phyloP scores from a whole-genome alignment of 2,888 invertebrate species.

The Ganaspis brasiliensis region DNA sequence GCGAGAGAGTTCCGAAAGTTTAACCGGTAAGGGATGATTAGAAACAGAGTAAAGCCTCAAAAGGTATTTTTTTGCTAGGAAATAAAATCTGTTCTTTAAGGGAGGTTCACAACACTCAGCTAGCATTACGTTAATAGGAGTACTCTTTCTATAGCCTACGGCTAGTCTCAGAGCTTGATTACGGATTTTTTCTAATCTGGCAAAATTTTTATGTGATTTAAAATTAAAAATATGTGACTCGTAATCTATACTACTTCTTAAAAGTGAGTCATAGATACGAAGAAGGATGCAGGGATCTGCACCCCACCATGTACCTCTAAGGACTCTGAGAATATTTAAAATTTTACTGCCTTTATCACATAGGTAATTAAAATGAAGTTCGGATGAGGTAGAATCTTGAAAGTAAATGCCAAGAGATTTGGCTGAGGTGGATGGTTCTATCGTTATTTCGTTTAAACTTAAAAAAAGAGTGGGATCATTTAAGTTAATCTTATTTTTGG shows the following conservation, averaged over 20 bases:
- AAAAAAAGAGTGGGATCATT: too few species aligned
- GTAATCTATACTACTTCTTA: neutral
- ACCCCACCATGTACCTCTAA: conserved; percentile 29
- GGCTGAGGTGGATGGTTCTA: too few species aligned
- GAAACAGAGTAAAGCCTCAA: neutral
- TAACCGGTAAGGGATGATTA: neutral
- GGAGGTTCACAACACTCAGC: neutral
- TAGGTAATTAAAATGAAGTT: too few species aligned
- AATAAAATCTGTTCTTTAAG: neutral
- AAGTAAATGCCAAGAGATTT: too few species aligned
- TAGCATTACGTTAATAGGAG: neutral
- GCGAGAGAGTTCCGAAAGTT: neutral
- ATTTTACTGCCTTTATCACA: neutral
- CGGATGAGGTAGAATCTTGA: too few species aligned
- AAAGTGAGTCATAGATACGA: neutral
- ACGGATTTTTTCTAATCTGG: neutral
- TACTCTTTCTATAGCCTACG: neutral
- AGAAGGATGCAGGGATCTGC: neutral
- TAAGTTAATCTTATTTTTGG: too few species aligned
- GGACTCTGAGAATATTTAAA: neutral
- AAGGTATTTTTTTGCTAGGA: neutral
- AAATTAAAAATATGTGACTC: neutral
- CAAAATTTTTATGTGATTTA: neutral
- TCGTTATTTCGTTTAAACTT: too few species aligned
- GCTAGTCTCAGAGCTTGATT: neutral